Evolutionary conservation across 2,888 invertebrate genomes (phyloP).

Genomic region (Latrodectus elegans): DNA sequence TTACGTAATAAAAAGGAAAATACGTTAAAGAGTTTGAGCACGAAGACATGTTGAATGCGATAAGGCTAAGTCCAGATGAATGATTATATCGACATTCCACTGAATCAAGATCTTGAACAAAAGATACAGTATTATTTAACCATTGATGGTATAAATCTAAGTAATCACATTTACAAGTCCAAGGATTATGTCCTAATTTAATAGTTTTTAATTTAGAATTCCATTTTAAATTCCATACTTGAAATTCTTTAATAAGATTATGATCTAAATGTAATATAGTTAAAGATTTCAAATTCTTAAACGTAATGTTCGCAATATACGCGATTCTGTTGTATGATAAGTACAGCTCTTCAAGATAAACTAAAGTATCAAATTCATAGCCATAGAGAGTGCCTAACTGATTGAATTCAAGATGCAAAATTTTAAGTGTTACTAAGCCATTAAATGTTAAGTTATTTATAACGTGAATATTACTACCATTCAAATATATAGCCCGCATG

Average conservation of each 20-base stretch:
- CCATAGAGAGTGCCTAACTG: conserved; percentile 82
- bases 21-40: conserved; percentile 66
- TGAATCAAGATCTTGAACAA: conserved; percentile 75
- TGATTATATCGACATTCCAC: conserved; percentile 70
- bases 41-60: conserved; percentile 70
- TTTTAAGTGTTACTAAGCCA: conserved; percentile 85
- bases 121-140: conserved; percentile 81
- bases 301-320: conserved; percentile 83
- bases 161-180: conserved; percentile 89
- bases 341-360: conserved; percentile 83
- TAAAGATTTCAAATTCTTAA: conserved; percentile 81
- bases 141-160: conserved; percentile 86
- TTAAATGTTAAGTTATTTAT: conserved; percentile 89
- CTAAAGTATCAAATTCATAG: conserved; percentile 87
- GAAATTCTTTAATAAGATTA: conserved; percentile 82
- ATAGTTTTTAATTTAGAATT: conserved; percentile 81
- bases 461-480: conserved; percentile 84
- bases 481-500: conserved; percentile 84
- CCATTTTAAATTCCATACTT: conserved; percentile 80
- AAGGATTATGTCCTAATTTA: conserved; percentile 85
- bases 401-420: conserved; percentile 85
- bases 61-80: conserved; percentile 69
- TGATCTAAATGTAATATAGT: conserved; percentile 82
- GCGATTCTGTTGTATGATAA: conserved; percentile 84
- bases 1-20: conserved; percentile 78